Evolutionary conservation across 2,113 vertebrate genomes (phyloP), one percentile per base, ranked within the genome.

Genomic region (Clarias magur): DNA sequence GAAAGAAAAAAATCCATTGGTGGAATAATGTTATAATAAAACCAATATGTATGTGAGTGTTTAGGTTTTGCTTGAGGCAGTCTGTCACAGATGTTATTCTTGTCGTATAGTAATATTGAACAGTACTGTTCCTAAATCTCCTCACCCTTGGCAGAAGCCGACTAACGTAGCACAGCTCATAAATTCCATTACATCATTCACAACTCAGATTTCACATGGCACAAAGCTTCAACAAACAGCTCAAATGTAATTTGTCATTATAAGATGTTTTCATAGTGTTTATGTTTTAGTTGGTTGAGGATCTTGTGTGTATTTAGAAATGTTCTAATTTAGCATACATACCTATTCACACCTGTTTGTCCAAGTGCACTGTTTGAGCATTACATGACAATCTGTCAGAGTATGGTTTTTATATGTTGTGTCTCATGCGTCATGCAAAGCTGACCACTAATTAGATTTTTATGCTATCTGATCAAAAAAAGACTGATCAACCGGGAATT

Each of bases 181-280:
- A 6, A 62, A 48, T 42, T 75, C 56, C 83, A 86, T 80, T 56
- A 68, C 85, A 80, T 80, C 73, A 68, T 42, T 67, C 19, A 38
- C 21, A n/a, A 56, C 54, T 56, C 53, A 27, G 38, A 54, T 68
- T 30, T 56, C 8, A 30, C 67, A 57, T 83, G 8, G 8, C 42
- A 54, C 67, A 27, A 53, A 83, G 62, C 67, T 30, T 21, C 19
- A 70, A 62, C 53, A 34, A 56, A 83, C 42, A 70, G 3, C n/a
- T 68, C 25, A 59, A 72, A 3, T 84, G 54, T 38, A 72, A 59
- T 34, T 11, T 56, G 21, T 59, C 21, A 57, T 1, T 19, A 48
- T 48, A 48, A 48, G 42, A 53, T 15, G 48, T 53, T 53, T 76
- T 76, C 21, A 53, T 42, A n/a, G 11, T 25, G 23, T 76, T n/a